Evolutionary conservation across 2,113 vertebrate genomes (phyloP), one percentile per base, ranked within the genome.

Genomic region (Myiagra hebetior): DNA sequence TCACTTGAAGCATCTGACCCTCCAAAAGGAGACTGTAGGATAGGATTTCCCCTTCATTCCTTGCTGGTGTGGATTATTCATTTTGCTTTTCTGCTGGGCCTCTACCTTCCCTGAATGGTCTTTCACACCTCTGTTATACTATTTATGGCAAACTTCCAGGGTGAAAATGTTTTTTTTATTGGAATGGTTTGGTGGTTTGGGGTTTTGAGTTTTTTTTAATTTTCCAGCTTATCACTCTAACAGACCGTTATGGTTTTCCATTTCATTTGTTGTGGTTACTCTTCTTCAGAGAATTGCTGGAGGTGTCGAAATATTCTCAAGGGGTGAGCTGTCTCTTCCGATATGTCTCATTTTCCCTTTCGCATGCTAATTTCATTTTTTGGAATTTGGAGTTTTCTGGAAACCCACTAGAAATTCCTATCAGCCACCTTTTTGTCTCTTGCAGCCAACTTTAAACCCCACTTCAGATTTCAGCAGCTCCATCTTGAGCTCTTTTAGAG

Each of bases 231-330:
- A 60, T 53, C 31, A 13, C 18, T 63, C 18, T 91, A 39, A 89
- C 0, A 1, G 44, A 55, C 9, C 70, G 10, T 77, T 87, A 64
- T 0, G 0, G 6, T 52, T 94, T 85, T 85, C 28, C 9, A 24
- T 62, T 85, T 49, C 8, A 41, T 76, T 64, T 92, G 15, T 69
- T 93, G 49, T 73, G 46, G 49, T 85, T 94, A 75, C 20, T 76
- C 4, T 47, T 56, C 68, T 78, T 72, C 74, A 49, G 75, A 95
- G n/a, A 82, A 30, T 14, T 64, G 30, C 47, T 70, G 65, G 31
- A 88, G 12, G 7, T 35, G 57, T 64, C 46, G 18, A 85, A 63
- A 69, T 73, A 62, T 6, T 35, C 63, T 70, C 60, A 50, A 59
- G 46, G 20, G 2, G 6, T 15, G 6, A 2, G 0, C 50, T 11